Percentiles rank a stretch among this genome's conserved stretches.
Conservation (phyloP, 2,888 invertebrate species). For the Rhynchonema sp. region DNA sequence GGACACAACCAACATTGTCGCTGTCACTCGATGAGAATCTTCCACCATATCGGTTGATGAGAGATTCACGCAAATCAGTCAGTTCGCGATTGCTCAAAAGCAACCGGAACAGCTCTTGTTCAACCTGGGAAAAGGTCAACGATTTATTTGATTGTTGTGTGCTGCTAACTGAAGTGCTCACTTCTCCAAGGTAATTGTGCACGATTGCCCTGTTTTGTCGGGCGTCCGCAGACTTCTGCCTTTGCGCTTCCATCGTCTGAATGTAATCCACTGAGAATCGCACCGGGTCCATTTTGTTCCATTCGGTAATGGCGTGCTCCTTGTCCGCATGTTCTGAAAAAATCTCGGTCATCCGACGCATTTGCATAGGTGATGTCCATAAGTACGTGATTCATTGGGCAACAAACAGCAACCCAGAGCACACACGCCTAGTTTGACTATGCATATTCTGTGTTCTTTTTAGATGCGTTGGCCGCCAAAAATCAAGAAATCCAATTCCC, state of each 20-base stretch:
- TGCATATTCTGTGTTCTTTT: too few species aligned
- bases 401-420: too few species aligned
- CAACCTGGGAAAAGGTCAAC: not conserved
- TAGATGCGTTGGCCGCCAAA: too few species aligned
- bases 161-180: not conserved
- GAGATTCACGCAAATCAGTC: not conserved
- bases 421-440: too few species aligned
- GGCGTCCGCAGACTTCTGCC: constrained; percentile 3
- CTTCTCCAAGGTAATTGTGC: not conserved
- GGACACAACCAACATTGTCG: too few species aligned
- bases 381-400: not conserved
- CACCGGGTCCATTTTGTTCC: constrained; percentile 9
- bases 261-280: constrained; percentile 7
- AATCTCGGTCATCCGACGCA: too few species aligned
- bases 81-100: not conserved
- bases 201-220: constrained; percentile 3
- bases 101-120: not conserved
- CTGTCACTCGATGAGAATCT: not conserved
- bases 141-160: too few species aligned
- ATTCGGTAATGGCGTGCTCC: constrained; percentile 6
- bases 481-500: too few species aligned
- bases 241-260: not conserved
- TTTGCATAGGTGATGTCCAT: too few species aligned
- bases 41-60: not conserved
- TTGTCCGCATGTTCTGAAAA: constrained; percentile 4